These are phyloP conservation scores for Empis stercorea DNA, from an alignment of 2,888 invertebrate species.

Conservation along the genomic window DNA sequence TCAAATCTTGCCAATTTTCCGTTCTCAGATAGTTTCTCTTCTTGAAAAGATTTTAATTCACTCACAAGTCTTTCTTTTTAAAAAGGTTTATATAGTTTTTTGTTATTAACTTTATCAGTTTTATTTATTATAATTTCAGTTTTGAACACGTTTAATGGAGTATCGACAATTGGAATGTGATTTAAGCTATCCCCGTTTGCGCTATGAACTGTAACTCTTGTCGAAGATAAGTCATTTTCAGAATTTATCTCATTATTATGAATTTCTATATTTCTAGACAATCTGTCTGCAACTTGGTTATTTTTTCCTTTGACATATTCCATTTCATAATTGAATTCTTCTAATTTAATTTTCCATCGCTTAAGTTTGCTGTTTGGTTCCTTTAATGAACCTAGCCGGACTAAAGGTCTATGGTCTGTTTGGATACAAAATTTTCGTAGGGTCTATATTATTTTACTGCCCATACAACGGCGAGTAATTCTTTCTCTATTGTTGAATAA, in stretches of 20 bases:
- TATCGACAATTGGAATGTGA: conserved; percentile 3
- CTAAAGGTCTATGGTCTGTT: neutral
- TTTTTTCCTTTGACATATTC: neutral
- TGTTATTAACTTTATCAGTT: neutral
- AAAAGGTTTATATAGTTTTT: conserved; percentile 1
- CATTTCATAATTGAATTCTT: too few relatives aligned
- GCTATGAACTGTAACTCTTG: conserved; percentile 4
- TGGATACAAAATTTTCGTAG: neutral
- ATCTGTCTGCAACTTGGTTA: neutral
- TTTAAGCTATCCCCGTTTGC: conserved; percentile 2
- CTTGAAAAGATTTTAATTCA: conserved; percentile 5
- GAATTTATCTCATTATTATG: neutral
- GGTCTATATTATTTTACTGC: conserved; percentile 4
- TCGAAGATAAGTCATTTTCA: neutral
- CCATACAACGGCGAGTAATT: too few relatives aligned
- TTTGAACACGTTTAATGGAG: conserved; percentile 6
- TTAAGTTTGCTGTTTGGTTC: neutral
- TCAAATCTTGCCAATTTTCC: too few relatives aligned
- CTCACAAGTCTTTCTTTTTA: conserved; percentile 5
- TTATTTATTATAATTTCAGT: conserved; percentile 8
- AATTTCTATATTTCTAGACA: neutral
- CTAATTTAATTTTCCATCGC: too few relatives aligned
- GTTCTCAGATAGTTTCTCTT: too few relatives aligned
- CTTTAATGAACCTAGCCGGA: neutral
- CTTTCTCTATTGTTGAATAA: conserved; percentile 4